A percentile compares a stretch with the other conserved stretches of the same genome.
phyloP scores from a whole-genome alignment of 2,797 vertebrate genomes.

The Morus bassanus region DNA sequence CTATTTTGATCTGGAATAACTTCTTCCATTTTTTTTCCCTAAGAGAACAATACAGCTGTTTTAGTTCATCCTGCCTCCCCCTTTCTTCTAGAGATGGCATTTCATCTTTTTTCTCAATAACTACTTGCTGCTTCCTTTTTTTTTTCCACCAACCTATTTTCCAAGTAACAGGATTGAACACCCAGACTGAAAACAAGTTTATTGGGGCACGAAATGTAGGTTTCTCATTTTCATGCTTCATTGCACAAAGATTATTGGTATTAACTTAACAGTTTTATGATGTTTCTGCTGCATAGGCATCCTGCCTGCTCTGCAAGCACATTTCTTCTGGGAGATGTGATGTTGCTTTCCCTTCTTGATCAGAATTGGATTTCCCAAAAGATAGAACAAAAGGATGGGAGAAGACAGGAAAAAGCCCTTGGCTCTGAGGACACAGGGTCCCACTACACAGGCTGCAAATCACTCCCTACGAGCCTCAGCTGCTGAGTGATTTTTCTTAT shows the following conservation, averaged over 20 bases:
- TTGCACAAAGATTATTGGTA: neutral
- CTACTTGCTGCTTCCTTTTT: neutral
- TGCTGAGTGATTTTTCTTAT: neutral
- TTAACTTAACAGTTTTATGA: neutral
- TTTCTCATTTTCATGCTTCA: neutral
- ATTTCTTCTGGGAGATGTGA: neutral
- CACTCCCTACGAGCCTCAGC: neutral
- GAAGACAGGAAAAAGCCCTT: neutral
- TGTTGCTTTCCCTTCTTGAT: neutral
- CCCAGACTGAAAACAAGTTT: neutral
- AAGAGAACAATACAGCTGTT: neutral
- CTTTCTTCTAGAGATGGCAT: neutral
- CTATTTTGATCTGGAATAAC: neutral
- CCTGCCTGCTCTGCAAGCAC: neutral
- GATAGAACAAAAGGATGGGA: neutral
- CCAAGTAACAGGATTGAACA: neutral
- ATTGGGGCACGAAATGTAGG: slow-evolving; percentile 21
- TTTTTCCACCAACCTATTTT: neutral
- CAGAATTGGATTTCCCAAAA: neutral
- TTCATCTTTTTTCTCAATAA: neutral
- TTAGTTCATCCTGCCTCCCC: neutral
- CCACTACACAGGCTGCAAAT: neutral
- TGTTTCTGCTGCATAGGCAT: neutral
- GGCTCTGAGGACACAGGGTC: neutral
- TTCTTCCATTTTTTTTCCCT: neutral